Base-by-base conservation (phyloP, 1,140 invertebrate species). In the Probaryconus sp. region DNA sequence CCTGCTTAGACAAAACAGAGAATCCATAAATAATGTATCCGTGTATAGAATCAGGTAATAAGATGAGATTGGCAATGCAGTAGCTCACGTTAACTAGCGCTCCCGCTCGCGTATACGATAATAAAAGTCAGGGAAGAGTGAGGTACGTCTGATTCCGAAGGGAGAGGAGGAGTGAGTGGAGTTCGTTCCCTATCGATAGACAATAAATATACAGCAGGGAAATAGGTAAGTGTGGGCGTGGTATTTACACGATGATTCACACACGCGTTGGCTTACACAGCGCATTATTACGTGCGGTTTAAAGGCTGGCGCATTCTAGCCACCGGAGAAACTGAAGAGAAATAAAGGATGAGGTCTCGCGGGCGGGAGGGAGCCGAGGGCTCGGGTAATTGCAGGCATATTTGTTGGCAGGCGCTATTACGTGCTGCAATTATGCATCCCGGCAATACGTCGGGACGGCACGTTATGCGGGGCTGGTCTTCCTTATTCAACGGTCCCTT, bases 171-270 rank as follows among this genome's bases (percentile, higher is more conserved):
- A n/a, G n/a, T n/a, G 14, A 30, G 40, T 45, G 21, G 42, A 11
- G 37, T 20, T n/a, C n/a, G 65, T 45, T 38, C 16, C 28, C 35
- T 35, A 70, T 70, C 24, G 67, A 43, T 51, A 69, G 61, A 56
- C 61, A 60, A 76, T 71, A 76, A 76, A 76, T 65, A 56, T 55
- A 40, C 21, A 28, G 31, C 38, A 13, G 37, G 53, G 28, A 35
- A 58, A 28, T 24, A 64, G 31, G 68, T 76, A 64, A 68, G 67
- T 48, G 68, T 51, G 63, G 68, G 74, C 63, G 68, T 77, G 68
- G 74, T 76, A 63, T 76, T 76, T 76, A 76, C 63, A 48, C 63
- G 74, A 63, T 71, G 74, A 76, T 76, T 76, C 67, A 76, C 61
- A 67, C 61, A 67, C 35, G n/a, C n/a, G 60, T 21, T 21, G 56